Percentiles rank a stretch among this genome's conserved stretches.
Conservation (phyloP, 2,113 vertebrate species). For the Capreolus pygargus region DNA sequence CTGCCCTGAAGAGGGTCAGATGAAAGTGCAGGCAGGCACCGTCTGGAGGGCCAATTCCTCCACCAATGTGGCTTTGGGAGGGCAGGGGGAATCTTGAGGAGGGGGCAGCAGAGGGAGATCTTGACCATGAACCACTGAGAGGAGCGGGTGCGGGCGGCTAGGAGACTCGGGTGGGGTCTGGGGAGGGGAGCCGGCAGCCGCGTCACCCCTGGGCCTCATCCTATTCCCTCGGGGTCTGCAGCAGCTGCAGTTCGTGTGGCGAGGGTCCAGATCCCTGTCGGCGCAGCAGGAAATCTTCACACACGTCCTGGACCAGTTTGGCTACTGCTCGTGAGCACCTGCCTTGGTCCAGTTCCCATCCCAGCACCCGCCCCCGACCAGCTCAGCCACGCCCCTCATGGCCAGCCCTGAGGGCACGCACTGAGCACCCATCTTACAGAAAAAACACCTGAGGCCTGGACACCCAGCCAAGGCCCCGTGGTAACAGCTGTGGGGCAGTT, state of each 20-base stretch:
- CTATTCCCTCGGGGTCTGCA: slow-evolving; percentile 44
- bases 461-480: background rate
- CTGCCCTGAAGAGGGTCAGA: background rate
- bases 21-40: no score
- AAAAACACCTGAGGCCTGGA: background rate
- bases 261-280: slow-evolving; percentile 84
- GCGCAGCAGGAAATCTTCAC: slow-evolving; percentile 91
- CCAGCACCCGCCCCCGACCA: accelerated
- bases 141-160: accelerated
- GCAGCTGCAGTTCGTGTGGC: slow-evolving; percentile 94
- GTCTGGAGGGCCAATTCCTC: background rate
- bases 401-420: background rate
- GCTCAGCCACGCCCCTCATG: background rate
- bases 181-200: accelerated
- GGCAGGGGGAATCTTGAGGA: background rate
- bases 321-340: slow-evolving; percentile 83
- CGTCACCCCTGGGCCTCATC: accelerated
- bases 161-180: background rate
- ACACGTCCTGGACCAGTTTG: slow-evolving; percentile 92
- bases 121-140: background rate
- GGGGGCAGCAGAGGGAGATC: background rate
- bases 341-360: accelerated
- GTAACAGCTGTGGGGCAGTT: background rate
- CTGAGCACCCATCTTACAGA: background rate
- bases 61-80: accelerated